A percentile compares a stretch with the other conserved stretches of the same genome.
Evolutionary conservation across 2,113 vertebrate genomes (phyloP).

Genomic region (Pheucticus melanocephalus): DNA sequence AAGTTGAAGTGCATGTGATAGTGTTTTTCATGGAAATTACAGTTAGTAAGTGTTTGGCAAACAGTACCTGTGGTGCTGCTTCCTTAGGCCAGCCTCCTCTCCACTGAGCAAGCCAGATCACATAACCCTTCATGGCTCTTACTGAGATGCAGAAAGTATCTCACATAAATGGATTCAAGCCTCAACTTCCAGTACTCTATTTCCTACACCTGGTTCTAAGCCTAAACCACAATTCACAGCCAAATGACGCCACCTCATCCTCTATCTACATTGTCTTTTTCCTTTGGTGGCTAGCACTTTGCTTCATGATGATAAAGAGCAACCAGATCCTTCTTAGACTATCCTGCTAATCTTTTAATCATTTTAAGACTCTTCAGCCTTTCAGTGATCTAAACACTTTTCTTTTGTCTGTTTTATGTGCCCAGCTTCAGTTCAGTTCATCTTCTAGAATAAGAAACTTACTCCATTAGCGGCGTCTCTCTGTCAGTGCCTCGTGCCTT

Average conservation of each 20-base stretch:
- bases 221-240: neutral
- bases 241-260: neutral
- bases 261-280: neutral
- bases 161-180: rapidly evolving
- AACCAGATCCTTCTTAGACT: neutral
- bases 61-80: neutral
- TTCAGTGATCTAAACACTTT: neutral
- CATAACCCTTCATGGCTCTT: neutral
- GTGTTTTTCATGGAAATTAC: neutral
- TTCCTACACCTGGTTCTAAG: neutral
- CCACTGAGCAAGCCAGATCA: neutral
- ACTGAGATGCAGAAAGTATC: neutral
- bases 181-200: neutral
- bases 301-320: neutral
- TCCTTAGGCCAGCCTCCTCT: neutral
- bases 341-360: neutral
- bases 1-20: neutral
- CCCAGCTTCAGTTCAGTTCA: neutral
- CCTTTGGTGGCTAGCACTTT: neutral
- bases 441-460: neutral
- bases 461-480: neutral
- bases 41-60: neutral
- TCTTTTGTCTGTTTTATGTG: neutral
- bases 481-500: neutral
- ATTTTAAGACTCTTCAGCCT: neutral